phyloP scores from a whole-genome alignment of 2,888 invertebrate genomes.

The Zhuqinia jingwanae region DNA sequence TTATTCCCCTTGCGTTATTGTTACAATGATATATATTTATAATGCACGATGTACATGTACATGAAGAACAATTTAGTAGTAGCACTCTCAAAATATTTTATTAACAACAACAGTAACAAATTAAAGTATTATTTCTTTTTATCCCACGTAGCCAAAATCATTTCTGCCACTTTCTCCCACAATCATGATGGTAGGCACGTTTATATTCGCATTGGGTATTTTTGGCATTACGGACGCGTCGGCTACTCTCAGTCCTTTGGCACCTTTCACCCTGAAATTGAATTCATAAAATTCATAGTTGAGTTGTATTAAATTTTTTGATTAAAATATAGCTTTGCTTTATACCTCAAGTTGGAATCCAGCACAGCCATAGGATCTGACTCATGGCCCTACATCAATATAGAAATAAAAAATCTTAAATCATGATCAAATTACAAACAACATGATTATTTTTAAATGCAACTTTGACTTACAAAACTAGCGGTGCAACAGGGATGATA shows the following conservation, averaged over 20 bases:
- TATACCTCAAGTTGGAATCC: conserved; percentile 49
- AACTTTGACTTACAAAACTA: conserved; percentile 37
- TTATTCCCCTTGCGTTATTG: too few relatives aligned
- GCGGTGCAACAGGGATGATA: conserved; percentile 51
- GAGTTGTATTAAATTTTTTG: background rate
- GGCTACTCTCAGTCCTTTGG: conserved; percentile 39
- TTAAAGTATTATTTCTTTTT: background rate
- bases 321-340: too few relatives aligned
- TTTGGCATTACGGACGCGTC: conserved; percentile 47
- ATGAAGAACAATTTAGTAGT: too few relatives aligned
- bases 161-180: conserved; percentile 50
- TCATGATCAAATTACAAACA: too few relatives aligned
- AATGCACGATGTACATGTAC: background rate
- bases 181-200: conserved; percentile 49
- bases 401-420: background rate
- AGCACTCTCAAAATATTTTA: too few relatives aligned
- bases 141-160: conserved; percentile 33
- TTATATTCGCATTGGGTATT: conserved; percentile 39
- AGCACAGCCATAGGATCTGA: conserved; percentile 48
- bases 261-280: conserved; percentile 48
- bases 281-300: too few relatives aligned
- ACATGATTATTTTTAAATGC: background rate
- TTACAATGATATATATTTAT: too few relatives aligned
- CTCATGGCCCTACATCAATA: conserved; percentile 6
- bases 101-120: too few relatives aligned